A percentile compares a stretch with the other conserved stretches of the same genome.
Evolutionary conservation across 1,140 invertebrate genomes (phyloP).

Genomic region (Papilio xuthus): DNA sequence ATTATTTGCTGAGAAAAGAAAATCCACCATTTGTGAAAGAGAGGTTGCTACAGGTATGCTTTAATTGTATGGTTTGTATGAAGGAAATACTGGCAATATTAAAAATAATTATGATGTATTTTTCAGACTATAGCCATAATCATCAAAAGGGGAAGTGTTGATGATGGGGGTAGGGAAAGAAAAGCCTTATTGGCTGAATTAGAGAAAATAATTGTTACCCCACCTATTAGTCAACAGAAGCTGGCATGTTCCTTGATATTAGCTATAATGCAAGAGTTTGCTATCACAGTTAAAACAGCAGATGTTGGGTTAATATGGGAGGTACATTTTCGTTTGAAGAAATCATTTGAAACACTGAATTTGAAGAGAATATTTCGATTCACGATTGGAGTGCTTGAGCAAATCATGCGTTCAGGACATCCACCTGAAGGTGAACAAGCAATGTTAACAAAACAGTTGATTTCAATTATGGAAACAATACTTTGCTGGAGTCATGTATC

Average conservation of each 20-base stretch:
- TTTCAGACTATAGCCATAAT: conserved; percentile 92
- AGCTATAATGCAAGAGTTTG: conserved; percentile 93
- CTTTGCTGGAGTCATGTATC: conserved; percentile 89
- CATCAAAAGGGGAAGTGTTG: conserved; percentile 90
- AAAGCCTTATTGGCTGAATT: conserved; percentile 86
- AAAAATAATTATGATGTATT: conserved; percentile 51
- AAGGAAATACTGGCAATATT: not conserved
- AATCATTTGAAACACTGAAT: conserved; percentile 90
- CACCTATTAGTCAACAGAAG: conserved; percentile 82
- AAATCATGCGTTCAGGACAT: conserved; percentile 79
- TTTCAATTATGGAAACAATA: conserved; percentile 88
- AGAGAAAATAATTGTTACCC: conserved; percentile 75
- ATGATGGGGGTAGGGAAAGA: conserved; percentile 86
- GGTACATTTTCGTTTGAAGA: conserved; percentile 92
- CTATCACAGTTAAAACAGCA: conserved; percentile 90
- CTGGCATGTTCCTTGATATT: conserved; percentile 91
- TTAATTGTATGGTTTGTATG: conserved; percentile 29
- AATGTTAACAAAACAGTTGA: conserved; percentile 84
- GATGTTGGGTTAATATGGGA: conserved; percentile 94
- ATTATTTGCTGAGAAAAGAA: conserved; percentile 87
- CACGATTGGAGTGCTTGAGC: conserved; percentile 80
- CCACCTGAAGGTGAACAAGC: conserved; percentile 77
- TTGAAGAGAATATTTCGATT: conserved; percentile 89
- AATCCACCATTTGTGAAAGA: conserved; percentile 84
- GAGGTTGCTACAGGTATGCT: conserved; percentile 85